Percentiles rank a stretch among this genome's conserved stretches.
Evolutionary conservation across 2,888 invertebrate species (phyloP).

Genomic region (Calameuta filiformis): DNA sequence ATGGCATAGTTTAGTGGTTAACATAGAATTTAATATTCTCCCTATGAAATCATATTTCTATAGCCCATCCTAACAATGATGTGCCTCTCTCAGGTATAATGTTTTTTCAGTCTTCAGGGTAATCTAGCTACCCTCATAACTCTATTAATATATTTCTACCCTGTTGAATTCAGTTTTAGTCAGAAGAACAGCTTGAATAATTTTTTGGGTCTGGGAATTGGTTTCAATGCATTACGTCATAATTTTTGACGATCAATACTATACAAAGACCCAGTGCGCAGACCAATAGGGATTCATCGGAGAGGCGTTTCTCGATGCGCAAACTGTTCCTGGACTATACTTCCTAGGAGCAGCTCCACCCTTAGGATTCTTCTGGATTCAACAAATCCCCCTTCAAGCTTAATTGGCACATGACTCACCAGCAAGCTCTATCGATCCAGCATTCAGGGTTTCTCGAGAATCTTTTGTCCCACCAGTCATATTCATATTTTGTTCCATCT

Average conservation of each 20-base stretch:
- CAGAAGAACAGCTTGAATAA: not conserved
- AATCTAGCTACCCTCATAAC: slow-evolving; percentile 31
- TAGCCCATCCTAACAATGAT: slow-evolving; percentile 41
- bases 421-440: slow-evolving; percentile 55
- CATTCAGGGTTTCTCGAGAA: slow-evolving; percentile 23
- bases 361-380: slow-evolving; percentile 40
- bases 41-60: slow-evolving; percentile 54
- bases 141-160: slow-evolving; percentile 49
- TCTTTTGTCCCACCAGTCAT: not conserved
- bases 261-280: slow-evolving; percentile 57
- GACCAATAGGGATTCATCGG: slow-evolving; percentile 55
- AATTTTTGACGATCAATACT: slow-evolving; percentile 64
- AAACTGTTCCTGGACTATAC: slow-evolving; percentile 42
- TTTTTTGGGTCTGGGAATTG: slow-evolving; percentile 11
- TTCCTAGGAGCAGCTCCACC: slow-evolving; percentile 41
- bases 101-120: slow-evolving; percentile 36
- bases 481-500: not conserved
- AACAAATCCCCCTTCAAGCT: slow-evolving; percentile 45
- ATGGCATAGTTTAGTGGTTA: not conserved
- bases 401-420: slow-evolving; percentile 59
- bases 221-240: slow-evolving; percentile 53
- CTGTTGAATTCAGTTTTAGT: slow-evolving; percentile 15
- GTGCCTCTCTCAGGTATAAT: slow-evolving; percentile 34
- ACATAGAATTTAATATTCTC: slow-evolving; percentile 16
- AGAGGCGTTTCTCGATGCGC: slow-evolving; percentile 56